These are phyloP conservation scores for Melitaea cinxia DNA, from an alignment of 1,140 invertebrate genomes.

Conservation along the genomic window DNA sequence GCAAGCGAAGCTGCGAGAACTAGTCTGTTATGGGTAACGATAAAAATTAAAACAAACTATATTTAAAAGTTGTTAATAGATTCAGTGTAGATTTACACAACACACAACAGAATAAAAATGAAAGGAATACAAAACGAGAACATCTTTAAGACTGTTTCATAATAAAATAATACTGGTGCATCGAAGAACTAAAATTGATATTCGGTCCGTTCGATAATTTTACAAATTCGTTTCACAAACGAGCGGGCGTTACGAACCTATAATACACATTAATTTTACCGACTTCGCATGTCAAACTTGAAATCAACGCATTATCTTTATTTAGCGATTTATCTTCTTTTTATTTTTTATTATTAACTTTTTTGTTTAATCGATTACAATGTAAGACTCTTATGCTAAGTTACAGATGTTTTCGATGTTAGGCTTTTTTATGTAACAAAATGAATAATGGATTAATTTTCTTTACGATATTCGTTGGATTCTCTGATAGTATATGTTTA, in stretches of 20 bases:
- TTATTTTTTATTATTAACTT: conserved; percentile 24
- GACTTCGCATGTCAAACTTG: conserved; percentile 73
- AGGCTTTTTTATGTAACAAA: background rate
- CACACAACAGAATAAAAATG: background rate
- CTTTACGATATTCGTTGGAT: background rate
- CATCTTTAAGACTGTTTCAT: conserved; percentile 3
- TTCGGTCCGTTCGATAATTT: conserved; percentile 59
- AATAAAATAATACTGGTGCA: conserved; percentile 15
- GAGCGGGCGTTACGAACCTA: conserved; percentile 64
- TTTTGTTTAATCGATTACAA: conserved; percentile 18
- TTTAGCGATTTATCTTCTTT: conserved; percentile 59
- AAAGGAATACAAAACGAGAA: background rate
- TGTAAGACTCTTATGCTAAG: conserved; percentile 10
- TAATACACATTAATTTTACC: conserved; percentile 76
- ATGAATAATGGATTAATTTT: conserved; percentile 4
- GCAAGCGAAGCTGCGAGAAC: no score
- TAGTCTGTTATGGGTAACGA: no score
- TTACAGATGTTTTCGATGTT: conserved; percentile 16
- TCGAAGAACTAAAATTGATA: conserved; percentile 25
- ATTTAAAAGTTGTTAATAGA: no score
- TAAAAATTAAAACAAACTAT: no score
- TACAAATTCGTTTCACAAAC: conserved; percentile 69
- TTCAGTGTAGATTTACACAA: background rate
- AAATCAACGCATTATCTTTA: conserved; percentile 77
- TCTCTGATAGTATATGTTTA: background rate